Percentiles rank a stretch among this genome's conserved stretches.
Conservation (phyloP, 2,888 invertebrate species). For the Parascotia fuliginaria region DNA sequence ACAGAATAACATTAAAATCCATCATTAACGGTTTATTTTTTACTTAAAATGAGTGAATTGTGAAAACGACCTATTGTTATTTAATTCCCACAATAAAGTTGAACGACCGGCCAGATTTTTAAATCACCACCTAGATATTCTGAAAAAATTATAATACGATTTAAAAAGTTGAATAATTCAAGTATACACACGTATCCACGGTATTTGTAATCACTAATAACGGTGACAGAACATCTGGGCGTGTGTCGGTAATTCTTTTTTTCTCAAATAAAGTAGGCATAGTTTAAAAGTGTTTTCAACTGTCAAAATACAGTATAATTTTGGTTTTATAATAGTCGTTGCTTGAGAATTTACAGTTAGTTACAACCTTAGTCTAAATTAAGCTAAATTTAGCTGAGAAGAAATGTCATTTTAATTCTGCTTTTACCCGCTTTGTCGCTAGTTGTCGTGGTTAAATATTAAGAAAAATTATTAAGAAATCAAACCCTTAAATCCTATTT, state of each 20-base stretch:
- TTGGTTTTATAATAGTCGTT: no score
- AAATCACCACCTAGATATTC: constrained; percentile 73
- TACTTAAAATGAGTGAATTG: constrained; percentile 42
- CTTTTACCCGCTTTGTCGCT: no score
- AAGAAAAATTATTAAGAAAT: no score
- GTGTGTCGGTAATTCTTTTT: constrained; percentile 16
- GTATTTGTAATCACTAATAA: constrained; percentile 27
- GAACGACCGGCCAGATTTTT: constrained; percentile 79
- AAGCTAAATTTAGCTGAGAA: no score
- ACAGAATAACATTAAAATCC: constrained; percentile 41
- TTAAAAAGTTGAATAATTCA: constrained; percentile 70
- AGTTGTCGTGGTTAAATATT: not conserved
- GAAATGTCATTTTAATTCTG: no score
- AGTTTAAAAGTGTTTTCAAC: no score
- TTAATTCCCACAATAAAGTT: constrained; percentile 52
- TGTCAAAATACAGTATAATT: no score
- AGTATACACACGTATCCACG: constrained; percentile 55
- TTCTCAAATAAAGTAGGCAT: no score
- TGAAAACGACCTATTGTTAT: constrained; percentile 53
- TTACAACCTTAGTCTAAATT: no score
- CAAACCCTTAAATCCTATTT: no score
- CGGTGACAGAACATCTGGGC: constrained; percentile 17
- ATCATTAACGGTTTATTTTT: constrained; percentile 46
- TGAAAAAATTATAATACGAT: constrained; percentile 67
- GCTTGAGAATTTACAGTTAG: no score